Evolutionary conservation across 2,888 invertebrate genomes (phyloP).

Genomic region (Plusia festucae): DNA sequence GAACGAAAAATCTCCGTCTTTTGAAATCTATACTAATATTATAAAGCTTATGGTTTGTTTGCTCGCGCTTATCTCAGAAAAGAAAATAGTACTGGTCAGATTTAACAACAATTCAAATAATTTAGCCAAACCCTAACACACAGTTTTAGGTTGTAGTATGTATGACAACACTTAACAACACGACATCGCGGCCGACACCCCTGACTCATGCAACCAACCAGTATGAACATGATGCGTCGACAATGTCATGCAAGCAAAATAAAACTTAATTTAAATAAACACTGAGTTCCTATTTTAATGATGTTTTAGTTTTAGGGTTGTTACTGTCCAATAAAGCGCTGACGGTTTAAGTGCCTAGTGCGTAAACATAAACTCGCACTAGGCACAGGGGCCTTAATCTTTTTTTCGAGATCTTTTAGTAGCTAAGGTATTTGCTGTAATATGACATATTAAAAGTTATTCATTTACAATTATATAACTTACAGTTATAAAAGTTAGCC

Average conservation of each 20-base stretch:
- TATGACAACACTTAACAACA: slow-evolving; percentile 29
- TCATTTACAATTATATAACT: too few relatives aligned
- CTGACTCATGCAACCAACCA: slow-evolving; percentile 44
- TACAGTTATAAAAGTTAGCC: too few relatives aligned
- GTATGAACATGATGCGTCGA: slow-evolving; percentile 38
- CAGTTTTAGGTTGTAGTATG: slow-evolving; percentile 18
- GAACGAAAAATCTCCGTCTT: too few relatives aligned
- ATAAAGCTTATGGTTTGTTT: too few relatives aligned
- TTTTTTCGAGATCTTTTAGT: background rate
- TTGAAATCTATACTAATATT: too few relatives aligned
- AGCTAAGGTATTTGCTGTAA: too few relatives aligned
- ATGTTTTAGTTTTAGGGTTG: background rate
- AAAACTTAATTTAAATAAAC: slow-evolving; percentile 19
- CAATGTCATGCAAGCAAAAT: slow-evolving; percentile 55
- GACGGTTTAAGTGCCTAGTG: too few relatives aligned
- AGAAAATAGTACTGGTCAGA: too few relatives aligned
- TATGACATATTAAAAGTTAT: too few relatives aligned
- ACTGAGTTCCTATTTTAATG: slow-evolving; percentile 11
- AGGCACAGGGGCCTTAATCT: too few relatives aligned
- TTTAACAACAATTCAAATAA: background rate
- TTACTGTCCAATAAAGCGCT: slow-evolving; percentile 24
- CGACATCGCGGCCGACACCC: slow-evolving; percentile 36
- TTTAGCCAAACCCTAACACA: slow-evolving; percentile 38
- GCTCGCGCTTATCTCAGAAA: too few relatives aligned
- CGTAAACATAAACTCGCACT: too few relatives aligned